Base-by-base conservation (phyloP, 2,113 vertebrate species). In the Osmerus eperlanus region DNA sequence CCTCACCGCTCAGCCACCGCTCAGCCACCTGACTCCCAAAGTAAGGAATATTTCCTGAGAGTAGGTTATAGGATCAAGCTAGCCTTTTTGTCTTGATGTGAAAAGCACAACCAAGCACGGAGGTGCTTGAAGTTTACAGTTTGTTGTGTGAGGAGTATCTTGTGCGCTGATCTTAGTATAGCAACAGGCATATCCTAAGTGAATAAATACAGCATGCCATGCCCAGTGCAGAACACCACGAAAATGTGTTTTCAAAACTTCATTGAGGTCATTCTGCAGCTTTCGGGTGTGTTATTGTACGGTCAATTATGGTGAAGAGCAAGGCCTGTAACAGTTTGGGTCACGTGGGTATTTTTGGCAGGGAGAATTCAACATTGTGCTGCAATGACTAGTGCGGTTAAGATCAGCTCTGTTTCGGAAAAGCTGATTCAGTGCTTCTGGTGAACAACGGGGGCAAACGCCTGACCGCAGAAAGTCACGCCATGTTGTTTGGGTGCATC, bases 311-410 rank as follows among this genome's bases (percentile, higher is more conserved):
- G 75, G 77, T 74, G 60, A 77, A 74, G 83, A 78, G 72, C 68
- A 55, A 75, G 67, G 71, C 74, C 69, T 1, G 28, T 78, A 74
- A 84, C 84, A 82, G 84, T 83, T 36, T 72, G 59, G 84, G 77
- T 85, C 78, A 73, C 52, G 70, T 83, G 76, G 85, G 81, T 78
- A 79, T 85, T 81, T 86, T 81, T 85, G 68, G 70, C 79, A 75
- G 65, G 59, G 71, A 73, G 18, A 79, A 70, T 71, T 52, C 55
- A 78, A 72, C 81, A 68, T 59, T 9, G 23, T 54, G 65, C 25
- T 63, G 72, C 73, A 70, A 18, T 70, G 73, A 79, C 67, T 23
- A 47, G 55, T 73, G 70, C 72, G 67, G 77, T 70, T 74, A 65
- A 51, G 71, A 69, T 32, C 23, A 25, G 23, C 55, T 67, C 54